Evolutionary conservation across 2,113 vertebrate genomes (phyloP).

Genomic region (Barbus barbus): DNA sequence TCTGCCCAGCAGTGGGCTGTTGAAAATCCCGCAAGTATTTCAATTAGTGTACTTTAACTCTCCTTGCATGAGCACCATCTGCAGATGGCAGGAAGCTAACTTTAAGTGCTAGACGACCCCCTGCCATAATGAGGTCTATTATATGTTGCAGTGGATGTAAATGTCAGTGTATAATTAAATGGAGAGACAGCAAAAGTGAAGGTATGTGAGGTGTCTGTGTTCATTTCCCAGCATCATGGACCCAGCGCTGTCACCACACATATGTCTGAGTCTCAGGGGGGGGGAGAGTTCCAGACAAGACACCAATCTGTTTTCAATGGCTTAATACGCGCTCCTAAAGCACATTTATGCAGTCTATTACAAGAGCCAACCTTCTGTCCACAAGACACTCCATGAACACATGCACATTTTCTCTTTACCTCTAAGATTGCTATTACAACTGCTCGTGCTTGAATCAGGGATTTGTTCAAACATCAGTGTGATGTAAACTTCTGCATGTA

Average conservation of each 20-base stretch:
- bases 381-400: neutral
- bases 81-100: constrained; percentile 28
- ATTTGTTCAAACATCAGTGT: neutral
- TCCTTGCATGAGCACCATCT: neutral
- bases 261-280: constrained; percentile 20
- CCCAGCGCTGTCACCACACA: neutral
- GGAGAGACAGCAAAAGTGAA: neutral
- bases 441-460: neutral
- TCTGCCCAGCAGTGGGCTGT: neutral
- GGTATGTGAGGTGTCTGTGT: neutral
- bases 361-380: neutral
- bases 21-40: neutral
- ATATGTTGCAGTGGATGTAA: constrained; percentile 51
- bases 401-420: neutral
- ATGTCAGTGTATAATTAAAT: constrained; percentile 58
- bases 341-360: neutral
- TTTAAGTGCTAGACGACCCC: neutral
- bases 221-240: neutral
- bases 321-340: constrained; percentile 32
- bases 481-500: too few relatives aligned
- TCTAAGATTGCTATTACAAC: too few relatives aligned
- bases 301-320: constrained; percentile 18
- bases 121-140: constrained; percentile 11
- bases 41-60: constrained; percentile 17
- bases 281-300: neutral